A percentile compares a stretch with the other conserved stretches of the same genome.
These are phyloP conservation scores for Cossypha dichroa DNA, from an alignment of 2,797 vertebrate species.

Conservation along the genomic window DNA sequence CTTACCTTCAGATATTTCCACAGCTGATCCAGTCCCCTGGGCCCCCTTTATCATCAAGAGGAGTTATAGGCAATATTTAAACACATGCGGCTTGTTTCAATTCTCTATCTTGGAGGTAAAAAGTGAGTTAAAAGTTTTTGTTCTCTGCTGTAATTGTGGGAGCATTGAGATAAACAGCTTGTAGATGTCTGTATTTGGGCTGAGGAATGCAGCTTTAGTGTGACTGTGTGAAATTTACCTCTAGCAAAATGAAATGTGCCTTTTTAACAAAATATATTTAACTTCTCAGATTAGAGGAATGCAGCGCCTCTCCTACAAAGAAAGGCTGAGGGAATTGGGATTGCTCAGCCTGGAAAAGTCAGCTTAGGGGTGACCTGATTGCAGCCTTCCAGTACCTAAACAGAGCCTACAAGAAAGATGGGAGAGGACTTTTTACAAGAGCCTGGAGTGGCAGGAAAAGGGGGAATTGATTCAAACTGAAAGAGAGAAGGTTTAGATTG, in stretches of 20 bases:
- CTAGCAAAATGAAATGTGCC: not conserved
- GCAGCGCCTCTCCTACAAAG: not conserved
- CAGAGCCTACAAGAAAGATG: not conserved
- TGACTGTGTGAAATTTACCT: not conserved
- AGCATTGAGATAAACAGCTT: not conserved
- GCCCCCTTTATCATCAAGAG: not conserved
- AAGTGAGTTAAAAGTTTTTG: not conserved
- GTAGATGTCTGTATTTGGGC: not conserved
- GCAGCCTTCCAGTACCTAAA: not conserved
- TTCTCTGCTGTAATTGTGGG: not conserved
- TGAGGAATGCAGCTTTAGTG: not conserved
- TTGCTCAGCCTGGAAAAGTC: not conserved
- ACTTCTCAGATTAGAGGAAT: not conserved
- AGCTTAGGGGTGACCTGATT: not conserved
- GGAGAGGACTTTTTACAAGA: not conserved
- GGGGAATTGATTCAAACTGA: not conserved
- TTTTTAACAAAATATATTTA: not conserved
- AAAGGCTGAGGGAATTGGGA: not conserved
- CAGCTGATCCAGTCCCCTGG: not conserved
- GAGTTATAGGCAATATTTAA: not conserved
- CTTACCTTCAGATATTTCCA: not conserved
- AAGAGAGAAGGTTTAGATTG: not conserved
- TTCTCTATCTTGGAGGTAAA: not conserved
- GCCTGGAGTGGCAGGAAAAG: not conserved
- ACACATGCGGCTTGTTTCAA: not conserved